Evolutionary conservation across 2,888 invertebrate genomes (phyloP).

Genomic region (Idaea dimidiata): DNA sequence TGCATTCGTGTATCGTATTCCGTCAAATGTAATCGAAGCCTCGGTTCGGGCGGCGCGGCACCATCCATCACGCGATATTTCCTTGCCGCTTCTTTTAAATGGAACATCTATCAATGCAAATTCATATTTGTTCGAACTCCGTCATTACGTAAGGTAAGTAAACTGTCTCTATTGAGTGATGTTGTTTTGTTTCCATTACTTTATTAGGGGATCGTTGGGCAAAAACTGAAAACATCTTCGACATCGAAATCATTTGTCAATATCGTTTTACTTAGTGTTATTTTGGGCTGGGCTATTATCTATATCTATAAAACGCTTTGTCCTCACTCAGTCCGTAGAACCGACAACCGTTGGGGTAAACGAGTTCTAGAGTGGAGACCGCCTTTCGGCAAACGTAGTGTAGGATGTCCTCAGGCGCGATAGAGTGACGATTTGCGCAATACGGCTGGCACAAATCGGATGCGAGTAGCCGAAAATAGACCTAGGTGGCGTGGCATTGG

Average conservation of each 20-base stretch:
- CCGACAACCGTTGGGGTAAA: too few relatives aligned
- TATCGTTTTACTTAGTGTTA: constrained; percentile 6
- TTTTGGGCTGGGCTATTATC: too few relatives aligned
- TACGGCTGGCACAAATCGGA: too few relatives aligned
- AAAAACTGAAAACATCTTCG: not conserved
- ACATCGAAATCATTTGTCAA: not conserved
- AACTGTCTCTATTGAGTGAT: constrained; percentile 31
- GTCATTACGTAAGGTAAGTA: constrained; percentile 29
- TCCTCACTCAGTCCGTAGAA: too few relatives aligned
- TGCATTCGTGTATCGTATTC: constrained; percentile 71
- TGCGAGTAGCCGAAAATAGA: too few relatives aligned
- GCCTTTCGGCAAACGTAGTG: too few relatives aligned
- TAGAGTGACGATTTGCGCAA: too few relatives aligned
- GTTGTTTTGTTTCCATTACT: constrained; percentile 26
- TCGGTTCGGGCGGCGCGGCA: constrained; percentile 34
- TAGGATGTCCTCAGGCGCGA: too few relatives aligned
- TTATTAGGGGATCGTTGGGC: constrained; percentile 7
- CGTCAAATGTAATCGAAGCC: constrained; percentile 65
- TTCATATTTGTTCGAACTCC: constrained; percentile 47
- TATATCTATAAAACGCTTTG: too few relatives aligned
- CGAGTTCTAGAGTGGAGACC: too few relatives aligned
- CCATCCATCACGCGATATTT: constrained; percentile 68
- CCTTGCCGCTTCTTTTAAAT: constrained; percentile 56
- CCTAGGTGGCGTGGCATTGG: too few relatives aligned
- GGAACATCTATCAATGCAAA: constrained; percentile 64